Evolutionary conservation across 2,113 vertebrate genomes (phyloP).

Genomic region (Eudyptes chrysolophus): DNA sequence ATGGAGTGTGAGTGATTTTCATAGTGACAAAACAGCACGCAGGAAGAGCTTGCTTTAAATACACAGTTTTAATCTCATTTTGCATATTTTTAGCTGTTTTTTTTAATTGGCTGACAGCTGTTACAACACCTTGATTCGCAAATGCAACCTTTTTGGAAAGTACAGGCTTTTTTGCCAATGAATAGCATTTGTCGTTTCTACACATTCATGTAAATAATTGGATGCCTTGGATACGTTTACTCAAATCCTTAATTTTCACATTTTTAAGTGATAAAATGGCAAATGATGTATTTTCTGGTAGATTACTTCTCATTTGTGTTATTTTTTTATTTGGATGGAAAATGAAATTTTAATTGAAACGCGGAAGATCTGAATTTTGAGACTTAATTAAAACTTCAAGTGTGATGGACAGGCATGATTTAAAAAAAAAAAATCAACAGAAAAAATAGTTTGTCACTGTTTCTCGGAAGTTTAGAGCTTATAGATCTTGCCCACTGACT

Average conservation of each 20-base stretch:
- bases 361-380: neutral
- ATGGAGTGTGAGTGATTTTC: neutral
- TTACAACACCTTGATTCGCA: neutral
- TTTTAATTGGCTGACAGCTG: neutral
- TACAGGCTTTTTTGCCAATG: neutral
- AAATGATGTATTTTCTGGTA: neutral
- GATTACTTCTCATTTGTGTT: neutral
- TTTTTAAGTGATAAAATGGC: conserved; percentile 3
- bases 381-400: neutral
- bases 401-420: neutral
- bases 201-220: neutral
- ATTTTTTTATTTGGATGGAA: neutral
- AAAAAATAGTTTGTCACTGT: neutral
- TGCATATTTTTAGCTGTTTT: neutral
- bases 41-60: neutral
- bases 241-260: neutral
- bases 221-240: neutral
- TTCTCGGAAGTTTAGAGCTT: neutral
- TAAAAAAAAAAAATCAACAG: neutral
- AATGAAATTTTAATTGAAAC: conserved; percentile 13
- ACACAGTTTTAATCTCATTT: neutral
- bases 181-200: neutral
- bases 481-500: neutral
- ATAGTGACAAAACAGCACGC: neutral
- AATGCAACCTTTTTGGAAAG: neutral